These are phyloP conservation scores for Merluccius polli DNA, from an alignment of 2,797 vertebrate genomes.

Conservation along the genomic window DNA sequence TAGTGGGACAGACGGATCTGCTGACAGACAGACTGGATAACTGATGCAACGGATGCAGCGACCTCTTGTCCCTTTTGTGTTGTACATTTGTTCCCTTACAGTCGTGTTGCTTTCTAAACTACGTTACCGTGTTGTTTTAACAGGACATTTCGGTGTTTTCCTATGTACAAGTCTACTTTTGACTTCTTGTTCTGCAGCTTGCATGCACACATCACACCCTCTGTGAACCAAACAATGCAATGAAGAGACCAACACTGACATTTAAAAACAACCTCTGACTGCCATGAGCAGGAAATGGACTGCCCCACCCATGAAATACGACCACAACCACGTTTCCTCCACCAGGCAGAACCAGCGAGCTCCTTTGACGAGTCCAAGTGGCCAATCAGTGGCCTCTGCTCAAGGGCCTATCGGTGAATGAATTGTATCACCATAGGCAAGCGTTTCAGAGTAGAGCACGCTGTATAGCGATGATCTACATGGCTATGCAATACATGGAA, in stretches of 20 bases:
- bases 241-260: background rate
- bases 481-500: background rate
- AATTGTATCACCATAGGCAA: background rate
- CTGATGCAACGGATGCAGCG: background rate
- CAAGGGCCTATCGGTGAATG: background rate
- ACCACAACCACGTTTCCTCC: background rate
- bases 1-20: background rate
- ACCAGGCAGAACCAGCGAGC: background rate
- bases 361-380: background rate
- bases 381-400: background rate
- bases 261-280: background rate
- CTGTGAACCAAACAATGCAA: background rate
- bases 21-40: background rate
- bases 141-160: background rate
- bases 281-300: background rate
- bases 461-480: no score
- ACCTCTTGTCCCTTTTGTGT: background rate
- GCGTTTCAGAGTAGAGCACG: background rate
- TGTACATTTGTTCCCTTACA: background rate
- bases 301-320: background rate
- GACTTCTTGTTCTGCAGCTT: background rate
- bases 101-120: background rate
- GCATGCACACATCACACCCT: background rate
- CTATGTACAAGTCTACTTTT: background rate
- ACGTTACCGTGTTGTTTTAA: background rate